Base-by-base conservation (phyloP, 2,797 vertebrate genomes). In the Hephaestus fuliginosus region DNA sequence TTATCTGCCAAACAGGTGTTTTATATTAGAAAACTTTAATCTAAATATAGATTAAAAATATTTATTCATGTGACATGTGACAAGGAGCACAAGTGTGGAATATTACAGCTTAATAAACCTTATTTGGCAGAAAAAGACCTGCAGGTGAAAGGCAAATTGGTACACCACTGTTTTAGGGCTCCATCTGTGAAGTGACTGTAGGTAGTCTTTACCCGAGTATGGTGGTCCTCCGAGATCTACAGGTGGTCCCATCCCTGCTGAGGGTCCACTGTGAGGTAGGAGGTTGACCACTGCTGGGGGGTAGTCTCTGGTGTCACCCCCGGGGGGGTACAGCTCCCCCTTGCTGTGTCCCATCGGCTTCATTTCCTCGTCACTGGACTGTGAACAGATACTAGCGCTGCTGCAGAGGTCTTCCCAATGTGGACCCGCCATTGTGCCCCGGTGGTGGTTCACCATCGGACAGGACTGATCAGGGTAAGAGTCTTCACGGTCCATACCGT, bases 361-460 rank as follows among this genome's bases (percentile, higher is more conserved):
- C 86, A 93, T 74, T 39, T 96, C 96, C 0, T 97, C 96, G 0
- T 98, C 96, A 0, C 96, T 97, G 39, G 94, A 96, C 86, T 96
- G 95, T 7, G 97, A 97, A 80, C 95, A 96, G 46, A 95, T 91
- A 5, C 96, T 97, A 22, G 88, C 92, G 22, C 95, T 97, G 92
- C 96, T 97, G 88, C 95, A 95, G 83, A 94, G 77, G 0, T 95
- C 95, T 0, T 96, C 95, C 96, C 96, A 96, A 2, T 88, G 93
- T 7, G 89, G 85, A 57, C 86, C 94, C 3, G 88, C 84, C 67
- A 80, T 87, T 0, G 88, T 80, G 51, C 89, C 88, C 60, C 79
- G 93, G 17, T 93, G 95, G 91, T 96, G 94, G 91, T 96, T 96
- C 15, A 89, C 93, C 84, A 96, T 89, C 0, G 94, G 89, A 86